A percentile compares a stretch with the other conserved stretches of the same genome.
Evolutionary conservation across 2,888 invertebrate genomes (phyloP).

Genomic region (Limnephilus lunatus): DNA sequence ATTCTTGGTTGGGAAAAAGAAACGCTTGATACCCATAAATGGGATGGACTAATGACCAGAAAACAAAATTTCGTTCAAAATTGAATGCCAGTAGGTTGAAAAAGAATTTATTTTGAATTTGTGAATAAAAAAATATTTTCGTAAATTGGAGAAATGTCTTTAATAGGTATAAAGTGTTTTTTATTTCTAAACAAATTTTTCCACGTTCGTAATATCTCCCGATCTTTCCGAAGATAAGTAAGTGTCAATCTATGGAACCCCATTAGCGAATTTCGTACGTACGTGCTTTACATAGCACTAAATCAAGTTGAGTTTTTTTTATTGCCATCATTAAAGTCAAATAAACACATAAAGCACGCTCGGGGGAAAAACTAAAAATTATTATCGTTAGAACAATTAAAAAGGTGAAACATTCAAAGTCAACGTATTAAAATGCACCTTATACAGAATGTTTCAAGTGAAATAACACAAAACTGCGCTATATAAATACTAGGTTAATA

Average conservation of each 20-base stretch:
- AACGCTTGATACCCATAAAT: no score
- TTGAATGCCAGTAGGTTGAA: no score
- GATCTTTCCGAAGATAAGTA: not conserved
- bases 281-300: constrained; percentile 37
- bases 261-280: constrained; percentile 25
- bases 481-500: no score
- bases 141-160: not conserved
- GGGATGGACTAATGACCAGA: no score
- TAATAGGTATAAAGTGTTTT: not conserved
- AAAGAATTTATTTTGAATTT: no score
- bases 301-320: constrained; percentile 22
- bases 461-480: no score
- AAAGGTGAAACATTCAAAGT: constrained; percentile 4
- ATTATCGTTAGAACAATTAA: not conserved
- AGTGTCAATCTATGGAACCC: not conserved
- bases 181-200: not conserved
- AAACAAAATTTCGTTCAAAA: no score
- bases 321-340: constrained; percentile 40
- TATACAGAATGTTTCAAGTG: not conserved
- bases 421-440: not conserved
- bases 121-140: not conserved
- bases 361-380: not conserved
- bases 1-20: no score
- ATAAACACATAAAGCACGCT: constrained; percentile 32
- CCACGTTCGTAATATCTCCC: not conserved